Conservation (phyloP, 2,888 invertebrate genomes). For the Ypsolopha scabrella region DNA sequence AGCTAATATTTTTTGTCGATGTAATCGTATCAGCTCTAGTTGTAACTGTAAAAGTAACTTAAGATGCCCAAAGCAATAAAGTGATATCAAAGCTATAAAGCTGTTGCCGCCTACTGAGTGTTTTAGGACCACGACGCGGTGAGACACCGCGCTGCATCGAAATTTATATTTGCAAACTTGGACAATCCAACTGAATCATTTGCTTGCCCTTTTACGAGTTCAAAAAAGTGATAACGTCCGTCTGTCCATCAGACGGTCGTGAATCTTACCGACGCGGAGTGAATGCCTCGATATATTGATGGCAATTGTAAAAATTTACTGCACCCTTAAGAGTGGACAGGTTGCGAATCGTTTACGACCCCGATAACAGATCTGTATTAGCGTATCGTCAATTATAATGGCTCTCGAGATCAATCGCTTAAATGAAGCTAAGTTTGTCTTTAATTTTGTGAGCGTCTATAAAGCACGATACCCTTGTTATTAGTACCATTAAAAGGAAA, state of each 20-base stretch:
- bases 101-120: not conserved
- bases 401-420: constrained; percentile 9
- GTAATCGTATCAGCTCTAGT: too few relatives aligned
- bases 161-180: not conserved
- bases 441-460: constrained; percentile 1
- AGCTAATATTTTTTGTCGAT: too few relatives aligned
- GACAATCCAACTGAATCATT: constrained; percentile 2
- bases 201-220: constrained; percentile 5
- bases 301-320: constrained; percentile 41
- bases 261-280: constrained; percentile 21
- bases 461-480: not conserved
- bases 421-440: not conserved
- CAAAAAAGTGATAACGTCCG: constrained; percentile 13
- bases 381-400: constrained; percentile 36
- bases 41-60: too few relatives aligned
- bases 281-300: constrained; percentile 29
- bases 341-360: constrained; percentile 24
- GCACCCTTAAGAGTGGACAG: constrained; percentile 20
- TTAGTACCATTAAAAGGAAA: not conserved
- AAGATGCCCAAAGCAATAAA: too few relatives aligned
- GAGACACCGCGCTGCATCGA: too few relatives aligned
- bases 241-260: constrained; percentile 13
- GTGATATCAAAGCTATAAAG: too few relatives aligned
- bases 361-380: constrained; percentile 24
- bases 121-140: too few relatives aligned